Evolutionary conservation across 2,888 invertebrate species (phyloP).

Genomic region (Acrocyrtus sp.): DNA sequence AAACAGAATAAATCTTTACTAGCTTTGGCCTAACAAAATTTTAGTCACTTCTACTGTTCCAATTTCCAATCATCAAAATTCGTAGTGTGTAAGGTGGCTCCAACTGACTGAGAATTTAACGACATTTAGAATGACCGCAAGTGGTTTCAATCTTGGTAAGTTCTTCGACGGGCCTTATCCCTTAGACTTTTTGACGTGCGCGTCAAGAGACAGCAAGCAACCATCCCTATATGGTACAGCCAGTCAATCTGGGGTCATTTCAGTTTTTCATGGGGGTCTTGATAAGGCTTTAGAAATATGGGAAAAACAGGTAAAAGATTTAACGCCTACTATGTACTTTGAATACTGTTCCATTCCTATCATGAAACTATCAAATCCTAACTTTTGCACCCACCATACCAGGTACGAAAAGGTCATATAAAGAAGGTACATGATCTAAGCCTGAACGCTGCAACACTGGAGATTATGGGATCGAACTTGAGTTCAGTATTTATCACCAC

Average conservation of each 20-base stretch:
- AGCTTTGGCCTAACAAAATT: too few species aligned
- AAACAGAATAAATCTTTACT: too few species aligned
- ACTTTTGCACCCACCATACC: not conserved
- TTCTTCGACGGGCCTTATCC: slow-evolving; percentile 52
- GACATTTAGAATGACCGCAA: slow-evolving; percentile 46
- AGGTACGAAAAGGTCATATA: slow-evolving; percentile 58
- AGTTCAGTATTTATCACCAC: slow-evolving; percentile 58
- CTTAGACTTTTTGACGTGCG: slow-evolving; percentile 49
- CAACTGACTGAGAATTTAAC: too few species aligned
- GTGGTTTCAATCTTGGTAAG: slow-evolving; percentile 41
- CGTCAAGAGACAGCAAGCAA: slow-evolving; percentile 34
- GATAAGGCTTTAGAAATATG: slow-evolving; percentile 59
- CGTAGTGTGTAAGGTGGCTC: slow-evolving; percentile 10
- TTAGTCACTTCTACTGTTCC: too few species aligned
- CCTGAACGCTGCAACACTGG: slow-evolving; percentile 54
- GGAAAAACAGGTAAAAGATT: slow-evolving; percentile 60
- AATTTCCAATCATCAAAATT: too few species aligned
- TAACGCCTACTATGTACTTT: not conserved
- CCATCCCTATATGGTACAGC: slow-evolving; percentile 37
- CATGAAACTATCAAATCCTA: not conserved
- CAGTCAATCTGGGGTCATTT: slow-evolving; percentile 57
- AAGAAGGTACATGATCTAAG: slow-evolving; percentile 58
- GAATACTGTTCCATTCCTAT: not conserved
- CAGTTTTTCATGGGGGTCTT: slow-evolving; percentile 57
- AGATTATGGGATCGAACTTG: slow-evolving; percentile 57